Percentiles rank a stretch among this genome's conserved stretches.
These are phyloP conservation scores for Mastomys natalensis DNA, from an alignment of 2,113 vertebrate genomes.

Conservation along the genomic window DNA sequence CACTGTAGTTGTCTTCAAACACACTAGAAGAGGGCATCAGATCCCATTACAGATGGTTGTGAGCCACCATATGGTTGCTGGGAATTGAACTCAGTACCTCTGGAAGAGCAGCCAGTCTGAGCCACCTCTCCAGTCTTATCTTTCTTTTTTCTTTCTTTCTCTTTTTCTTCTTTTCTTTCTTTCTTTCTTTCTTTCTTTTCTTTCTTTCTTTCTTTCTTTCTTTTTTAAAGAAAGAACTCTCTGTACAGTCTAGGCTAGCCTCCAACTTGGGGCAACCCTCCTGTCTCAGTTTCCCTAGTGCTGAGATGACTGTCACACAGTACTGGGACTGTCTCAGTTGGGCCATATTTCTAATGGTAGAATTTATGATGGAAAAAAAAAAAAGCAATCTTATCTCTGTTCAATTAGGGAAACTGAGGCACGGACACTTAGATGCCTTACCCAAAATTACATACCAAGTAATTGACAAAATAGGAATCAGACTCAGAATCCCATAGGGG, in stretches of 20 bases:
- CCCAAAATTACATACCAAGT: not conserved
- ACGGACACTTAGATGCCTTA: not conserved
- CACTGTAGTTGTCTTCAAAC: too few species aligned
- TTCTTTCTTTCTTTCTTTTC: not conserved
- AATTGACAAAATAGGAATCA: not conserved
- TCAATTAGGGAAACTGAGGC: conserved; percentile 33
- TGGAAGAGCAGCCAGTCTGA: too few species aligned
- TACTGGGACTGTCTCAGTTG: not conserved
- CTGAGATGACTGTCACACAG: too few species aligned
- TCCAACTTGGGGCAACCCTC: not conserved
- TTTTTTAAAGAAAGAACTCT: not conserved
- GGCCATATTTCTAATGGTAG: not conserved
- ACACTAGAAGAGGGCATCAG: too few species aligned
- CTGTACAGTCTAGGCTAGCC: not conserved
- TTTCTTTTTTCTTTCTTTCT: not conserved
- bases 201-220: not conserved
- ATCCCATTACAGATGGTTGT: too few species aligned
- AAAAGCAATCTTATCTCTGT: not conserved
- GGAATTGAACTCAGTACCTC: too few species aligned
- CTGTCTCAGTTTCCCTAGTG: not conserved
- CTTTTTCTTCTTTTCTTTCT: not conserved
- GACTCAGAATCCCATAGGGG: not conserved
- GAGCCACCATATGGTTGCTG: too few species aligned
- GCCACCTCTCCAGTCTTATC: too few species aligned
- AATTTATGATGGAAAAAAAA: not conserved